Conservation (phyloP, 2,888 invertebrate species). For the Microplitis manilae region DNA sequence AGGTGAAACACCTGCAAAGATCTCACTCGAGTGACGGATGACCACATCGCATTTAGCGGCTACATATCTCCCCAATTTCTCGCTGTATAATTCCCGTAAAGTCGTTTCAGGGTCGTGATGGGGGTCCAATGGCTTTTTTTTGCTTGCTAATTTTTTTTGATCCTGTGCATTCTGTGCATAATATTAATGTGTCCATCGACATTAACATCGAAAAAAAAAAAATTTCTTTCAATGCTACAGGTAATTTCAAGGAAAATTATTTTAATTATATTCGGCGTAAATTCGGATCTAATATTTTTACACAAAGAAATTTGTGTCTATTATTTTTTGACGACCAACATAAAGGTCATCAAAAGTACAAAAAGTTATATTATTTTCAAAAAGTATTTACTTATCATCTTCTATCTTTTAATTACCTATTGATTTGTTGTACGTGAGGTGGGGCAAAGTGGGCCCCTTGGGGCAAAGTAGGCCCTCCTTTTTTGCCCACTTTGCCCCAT, state of each 20-base stretch:
- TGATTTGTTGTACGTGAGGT: too few relatives aligned
- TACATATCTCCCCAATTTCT: conserved; percentile 71
- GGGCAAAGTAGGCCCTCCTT: too few relatives aligned
- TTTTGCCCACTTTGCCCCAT: too few relatives aligned
- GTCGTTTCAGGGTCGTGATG: conserved; percentile 64
- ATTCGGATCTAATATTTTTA: background rate
- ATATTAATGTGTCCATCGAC: conserved; percentile 42
- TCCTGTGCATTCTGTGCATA: conserved; percentile 24
- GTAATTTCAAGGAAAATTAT: conserved; percentile 21
- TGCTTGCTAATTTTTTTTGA: conserved; percentile 39
- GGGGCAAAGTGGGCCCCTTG: too few relatives aligned
- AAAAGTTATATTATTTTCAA: too few relatives aligned
- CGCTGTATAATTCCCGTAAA: conserved; percentile 70
- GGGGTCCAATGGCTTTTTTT: conserved; percentile 32
- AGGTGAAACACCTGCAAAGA: conserved; percentile 48
- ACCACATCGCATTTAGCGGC: conserved; percentile 70
- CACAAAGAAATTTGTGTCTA: too few relatives aligned
- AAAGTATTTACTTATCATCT: too few relatives aligned
- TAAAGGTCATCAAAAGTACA: too few relatives aligned
- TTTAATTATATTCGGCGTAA: background rate
- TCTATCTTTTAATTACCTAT: too few relatives aligned
- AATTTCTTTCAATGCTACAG: conserved; percentile 52
- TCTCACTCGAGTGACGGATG: conserved; percentile 66
- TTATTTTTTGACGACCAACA: too few relatives aligned
- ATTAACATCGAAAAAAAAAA: conserved; percentile 26